Evolutionary conservation across 2,888 invertebrate species (phyloP), one percentile per base, ranked within the genome.

Genomic region (Dioctria rufipes): DNA sequence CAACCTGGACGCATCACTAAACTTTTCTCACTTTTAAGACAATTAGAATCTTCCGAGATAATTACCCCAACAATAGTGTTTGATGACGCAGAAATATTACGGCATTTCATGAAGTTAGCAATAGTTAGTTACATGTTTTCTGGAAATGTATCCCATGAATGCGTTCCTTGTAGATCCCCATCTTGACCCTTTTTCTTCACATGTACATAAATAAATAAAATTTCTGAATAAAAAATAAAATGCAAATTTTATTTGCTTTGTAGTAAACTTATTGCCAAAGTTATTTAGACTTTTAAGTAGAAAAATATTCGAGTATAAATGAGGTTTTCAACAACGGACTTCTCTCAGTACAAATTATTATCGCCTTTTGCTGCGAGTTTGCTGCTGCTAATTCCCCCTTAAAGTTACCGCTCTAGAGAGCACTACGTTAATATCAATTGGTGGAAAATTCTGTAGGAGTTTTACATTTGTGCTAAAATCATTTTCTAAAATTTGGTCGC

Each of bases 391-490:
- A 77, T 82, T 80, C 81, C 86, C 86, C 81, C 83, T 84, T 81
- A 89, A 81, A 4, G 86, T 84, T n/a, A 86, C 93, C 43, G 96
- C 96, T 87, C 94, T 95, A 51, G 93, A 93, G 82, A 97, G 90
- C 83, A 97, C 95, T 84, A 93, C 91, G 83, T 95, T 95, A 42
- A 97, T 94, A 88, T 97, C 97, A 91, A 95, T 95, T 11, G 95
- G 93, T 80, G 97, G 97, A 88, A 95, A 97, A 87, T 95, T 96
- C 90, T 98, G 98, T 43, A 99, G 90, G 9, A 99, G 90, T 89
- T 98, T 98, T 73, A 99, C 95, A 89, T 97, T 98, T 43, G 94
- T 92, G 77, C 98, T 95, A 89, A 99, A 99, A 89, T 99, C 99
- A 78, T 95, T 95, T 80, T 90, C 91, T 80, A 99, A 90, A 82